Base-by-base conservation (phyloP, 2,797 vertebrate genomes). In the Nyctalus aviator region DNA sequence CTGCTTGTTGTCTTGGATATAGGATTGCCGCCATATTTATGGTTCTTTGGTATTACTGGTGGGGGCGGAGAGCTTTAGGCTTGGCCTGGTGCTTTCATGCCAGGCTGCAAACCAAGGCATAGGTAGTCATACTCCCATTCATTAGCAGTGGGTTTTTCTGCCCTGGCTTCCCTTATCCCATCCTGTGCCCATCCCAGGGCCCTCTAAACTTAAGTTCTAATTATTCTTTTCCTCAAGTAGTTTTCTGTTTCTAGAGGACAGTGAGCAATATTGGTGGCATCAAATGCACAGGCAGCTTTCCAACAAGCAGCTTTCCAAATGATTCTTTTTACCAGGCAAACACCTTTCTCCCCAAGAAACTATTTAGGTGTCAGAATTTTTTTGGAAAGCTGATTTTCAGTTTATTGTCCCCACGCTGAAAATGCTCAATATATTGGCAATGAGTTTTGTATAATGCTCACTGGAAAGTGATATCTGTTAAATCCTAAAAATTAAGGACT, bases 1-100 rank as follows among this genome's bases (percentile, higher is more conserved):
- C 94, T 83, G 0, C 92, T 83, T 97, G 90, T 84, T 97, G 89
- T 86, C 71, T 83, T 68, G 84, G 75, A 72, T 32, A 94, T 81
- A 53, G 91, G 94, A 88, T 95, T 69, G 92, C 89, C 21, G 57
- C 94, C 88, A 94, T 95, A 94, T 72, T 66, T 93, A 84, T 0
- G 79, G 84, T 59, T 90, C 95, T 95, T 89, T 75, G 62, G 30
- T 17, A 64, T 64, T 64, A n/a, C 62, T 59, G 25, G 57, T 59
- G 57, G 10, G 57, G 25, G 11, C 15, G 30, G 62, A 14, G 30
- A n/a, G 62, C 30, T 7, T n/a, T 64, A 6, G 62, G 62, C 62
- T 64, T 64, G 27, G 14, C 30, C 62, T 17, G 30, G 62, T 15
- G 62, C 62, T 64, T n/a, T 64, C 30, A 30, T n/a, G 62, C 30